These are phyloP conservation scores for Seladonia tumulorum DNA, from an alignment of 2,888 invertebrate genomes.

Conservation along the genomic window DNA sequence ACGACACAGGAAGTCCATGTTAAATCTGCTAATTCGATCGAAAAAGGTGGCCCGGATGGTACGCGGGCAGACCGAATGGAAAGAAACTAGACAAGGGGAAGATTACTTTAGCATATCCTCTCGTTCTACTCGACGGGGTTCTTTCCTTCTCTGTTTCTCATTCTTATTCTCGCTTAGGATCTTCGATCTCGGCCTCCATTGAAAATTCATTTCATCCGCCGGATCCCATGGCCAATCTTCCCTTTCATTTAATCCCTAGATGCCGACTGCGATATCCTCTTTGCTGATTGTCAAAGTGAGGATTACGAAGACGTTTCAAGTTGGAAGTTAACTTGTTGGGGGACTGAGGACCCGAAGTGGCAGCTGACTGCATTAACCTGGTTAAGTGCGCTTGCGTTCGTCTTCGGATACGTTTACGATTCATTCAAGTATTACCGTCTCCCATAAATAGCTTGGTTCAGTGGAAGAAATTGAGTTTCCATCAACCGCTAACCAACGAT, in stretches of 20 bases:
- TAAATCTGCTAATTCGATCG: slow-evolving; percentile 46
- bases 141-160: slow-evolving; percentile 42
- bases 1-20: not conserved
- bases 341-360: slow-evolving; percentile 62
- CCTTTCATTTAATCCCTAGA: slow-evolving; percentile 76
- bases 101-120: slow-evolving; percentile 49
- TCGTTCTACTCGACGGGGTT: not conserved
- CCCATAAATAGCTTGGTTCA: not conserved
- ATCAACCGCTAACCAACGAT: not conserved
- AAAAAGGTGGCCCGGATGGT: not conserved
- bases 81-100: slow-evolving; percentile 21
- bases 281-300: slow-evolving; percentile 72
- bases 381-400: slow-evolving; percentile 63
- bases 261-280: slow-evolving; percentile 72
- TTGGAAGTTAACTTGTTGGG: slow-evolving; percentile 69
- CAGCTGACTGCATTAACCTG: slow-evolving; percentile 69
- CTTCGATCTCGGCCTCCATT: slow-evolving; percentile 71
- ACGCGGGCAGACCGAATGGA: not conserved
- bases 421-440: slow-evolving; percentile 39
- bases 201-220: slow-evolving; percentile 78
- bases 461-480: not conserved
- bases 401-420: slow-evolving; percentile 58
- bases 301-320: slow-evolving; percentile 66
- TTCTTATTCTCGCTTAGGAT: slow-evolving; percentile 51
- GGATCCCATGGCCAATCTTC: slow-evolving; percentile 77